These are phyloP conservation scores for Cephus cinctus DNA, from an alignment of 1,140 invertebrate genomes.

Conservation along the genomic window DNA sequence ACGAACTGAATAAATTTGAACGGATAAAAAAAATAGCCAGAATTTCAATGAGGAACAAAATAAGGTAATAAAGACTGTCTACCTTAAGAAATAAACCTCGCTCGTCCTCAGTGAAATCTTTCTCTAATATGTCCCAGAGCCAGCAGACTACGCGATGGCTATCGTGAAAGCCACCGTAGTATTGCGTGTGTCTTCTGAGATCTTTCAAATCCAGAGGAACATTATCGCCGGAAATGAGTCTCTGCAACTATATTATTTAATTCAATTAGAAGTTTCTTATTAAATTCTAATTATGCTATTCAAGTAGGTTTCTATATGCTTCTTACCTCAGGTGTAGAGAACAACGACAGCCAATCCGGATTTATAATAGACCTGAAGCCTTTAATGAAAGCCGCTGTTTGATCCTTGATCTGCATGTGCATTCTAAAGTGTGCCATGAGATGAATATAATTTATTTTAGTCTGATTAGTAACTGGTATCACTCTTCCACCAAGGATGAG, in stretches of 20 bases:
- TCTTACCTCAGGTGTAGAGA: slow-evolving; percentile 91
- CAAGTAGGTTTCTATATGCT: neutral
- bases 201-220: slow-evolving; percentile 88
- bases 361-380: slow-evolving; percentile 96
- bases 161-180: slow-evolving; percentile 99
- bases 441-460: slow-evolving; percentile 98
- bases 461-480: slow-evolving; percentile 93
- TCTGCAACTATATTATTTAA: slow-evolving; percentile 65
- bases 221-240: slow-evolving; percentile 90
- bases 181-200: slow-evolving; percentile 91
- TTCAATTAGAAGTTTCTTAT: slow-evolving; percentile 9
- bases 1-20: slow-evolving; percentile 98
- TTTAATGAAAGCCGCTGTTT: slow-evolving; percentile 93
- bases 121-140: slow-evolving; percentile 98
- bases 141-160: slow-evolving; percentile 96
- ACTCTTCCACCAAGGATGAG: slow-evolving; percentile 91
- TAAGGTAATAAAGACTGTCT: slow-evolving; percentile 4
- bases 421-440: slow-evolving; percentile 98
- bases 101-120: slow-evolving; percentile 92
- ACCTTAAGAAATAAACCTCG: slow-evolving; percentile 91
- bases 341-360: slow-evolving; percentile 91
- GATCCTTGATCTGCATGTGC: slow-evolving; percentile 95
- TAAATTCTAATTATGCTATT: slow-evolving; percentile 9
- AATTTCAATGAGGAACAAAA: neutral
- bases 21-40: slow-evolving; percentile 6